Evolutionary conservation across 2,113 vertebrate genomes (phyloP), one percentile per base, ranked within the genome.

Genomic region (Bubo blakistoni): DNA sequence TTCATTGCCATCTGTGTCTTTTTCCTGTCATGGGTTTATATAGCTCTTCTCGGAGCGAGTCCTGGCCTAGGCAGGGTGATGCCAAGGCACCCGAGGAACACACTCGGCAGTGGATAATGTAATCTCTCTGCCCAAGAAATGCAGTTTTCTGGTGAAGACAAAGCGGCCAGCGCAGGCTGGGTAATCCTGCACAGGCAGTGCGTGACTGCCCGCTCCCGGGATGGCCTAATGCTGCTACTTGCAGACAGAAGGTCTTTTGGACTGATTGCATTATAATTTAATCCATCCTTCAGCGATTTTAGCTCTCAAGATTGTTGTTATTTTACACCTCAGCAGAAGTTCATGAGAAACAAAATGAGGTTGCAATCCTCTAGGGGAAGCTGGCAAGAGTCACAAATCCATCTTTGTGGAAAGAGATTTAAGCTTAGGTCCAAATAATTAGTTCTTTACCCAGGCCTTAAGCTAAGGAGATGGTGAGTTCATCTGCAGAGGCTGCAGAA

Each of bases 251-350:
- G 67, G 86, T 62, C 92, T 86, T 65, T 61, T 2, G 20, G 92
- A 58, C 67, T 76, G 78, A 90, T 78, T 88, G 92, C 90, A 81
- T 94, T 96, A 86, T 80, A 92, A 96, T 94, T 94, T 95, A 95
- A 96, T 95, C 96, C 92, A 88, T 95, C 92, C 96, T 95, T 94
- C 96, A 96, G 94, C 14, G 4, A 90, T 77, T 97, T 87, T 24
- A 95, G 81, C 71, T 90, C 90, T 96, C 66, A 2, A 73, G 74
- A 93, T 83, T 82, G 84, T 87, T 91, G 96, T 94, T 97, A 90
- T 95, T 96, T 96, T 97, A 96, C 94, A 97, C 92, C 95, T 96
- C 96, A 94, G 92, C 94, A 94, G 94, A 97, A 94, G 96, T 94
- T 96, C 96, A 86, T 24, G 7, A 86, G 78, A 87, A 95, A 97